phyloP scores from a whole-genome alignment of 2,797 vertebrate species.

The Macropodus opercularis region DNA sequence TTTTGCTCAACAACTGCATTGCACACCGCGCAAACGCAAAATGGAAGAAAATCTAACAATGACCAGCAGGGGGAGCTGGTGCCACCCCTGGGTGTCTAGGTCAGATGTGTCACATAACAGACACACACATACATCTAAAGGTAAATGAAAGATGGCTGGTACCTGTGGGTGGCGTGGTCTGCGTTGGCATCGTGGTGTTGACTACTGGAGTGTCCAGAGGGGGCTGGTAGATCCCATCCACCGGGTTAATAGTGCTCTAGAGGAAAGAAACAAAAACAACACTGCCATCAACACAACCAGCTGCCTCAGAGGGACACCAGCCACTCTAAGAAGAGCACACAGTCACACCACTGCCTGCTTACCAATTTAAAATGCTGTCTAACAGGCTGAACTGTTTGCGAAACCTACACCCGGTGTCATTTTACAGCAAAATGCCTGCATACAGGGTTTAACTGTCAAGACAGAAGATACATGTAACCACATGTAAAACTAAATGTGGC shows the following conservation, averaged over 20 bases:
- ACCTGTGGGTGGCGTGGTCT: constrained; percentile 94
- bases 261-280: constrained; percentile 54
- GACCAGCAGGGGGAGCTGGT: constrained; percentile 56
- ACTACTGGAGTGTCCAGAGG: constrained; percentile 88
- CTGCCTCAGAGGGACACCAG: neutral
- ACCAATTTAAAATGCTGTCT: constrained; percentile 5
- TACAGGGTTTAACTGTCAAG: too few relatives aligned
- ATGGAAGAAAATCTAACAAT: neutral
- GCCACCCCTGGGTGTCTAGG: neutral
- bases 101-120: neutral
- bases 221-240: constrained; percentile 96
- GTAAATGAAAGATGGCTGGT: constrained; percentile 6
- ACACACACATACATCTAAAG: neutral
- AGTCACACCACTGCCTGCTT: constrained; percentile 40
- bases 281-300: constrained; percentile 29
- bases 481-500: neutral
- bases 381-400: neutral
- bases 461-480: too few relatives aligned
- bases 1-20: neutral
- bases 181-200: constrained; percentile 93
- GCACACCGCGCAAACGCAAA: neutral
- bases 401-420: neutral
- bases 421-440: neutral
- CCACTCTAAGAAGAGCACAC: constrained; percentile 6
- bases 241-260: constrained; percentile 98